Evolutionary conservation across 2,113 vertebrate genomes (phyloP).

Genomic region (Amazona guildingii): DNA sequence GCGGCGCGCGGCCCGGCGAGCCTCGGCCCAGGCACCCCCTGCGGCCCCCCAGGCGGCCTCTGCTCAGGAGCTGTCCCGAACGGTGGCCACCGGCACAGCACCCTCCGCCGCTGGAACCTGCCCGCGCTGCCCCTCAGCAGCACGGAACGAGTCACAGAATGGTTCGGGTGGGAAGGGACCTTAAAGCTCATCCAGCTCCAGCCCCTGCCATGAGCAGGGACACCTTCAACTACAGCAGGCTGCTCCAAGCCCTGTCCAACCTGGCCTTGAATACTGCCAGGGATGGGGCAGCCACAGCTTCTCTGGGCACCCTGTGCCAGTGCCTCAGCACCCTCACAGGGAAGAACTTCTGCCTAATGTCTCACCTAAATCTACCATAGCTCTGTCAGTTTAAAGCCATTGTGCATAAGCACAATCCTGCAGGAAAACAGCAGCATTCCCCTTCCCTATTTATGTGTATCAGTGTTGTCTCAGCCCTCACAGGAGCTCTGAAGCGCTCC

Average conservation of each 20-base stretch:
- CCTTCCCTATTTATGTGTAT: neutral
- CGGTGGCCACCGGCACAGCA: no score
- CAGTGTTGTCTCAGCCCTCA: accelerated
- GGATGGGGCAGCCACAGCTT: neutral
- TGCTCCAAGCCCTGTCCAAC: no score
- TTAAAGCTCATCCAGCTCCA: no score
- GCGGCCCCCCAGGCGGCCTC: no score
- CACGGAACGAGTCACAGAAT: no score
- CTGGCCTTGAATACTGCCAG: no score
- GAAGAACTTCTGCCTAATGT: neutral
- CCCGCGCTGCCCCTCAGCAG: no score
- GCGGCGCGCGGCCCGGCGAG: neutral
- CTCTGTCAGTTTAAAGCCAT: neutral
- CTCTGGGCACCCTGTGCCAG: neutral
- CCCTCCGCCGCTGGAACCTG: no score
- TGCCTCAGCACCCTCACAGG: neutral
- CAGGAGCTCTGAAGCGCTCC: neutral
- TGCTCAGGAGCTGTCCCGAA: no score
- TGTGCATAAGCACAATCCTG: neutral
- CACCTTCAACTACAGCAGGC: no score
- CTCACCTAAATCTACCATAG: neutral
- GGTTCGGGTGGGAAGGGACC: no score
- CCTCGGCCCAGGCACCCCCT: neutral
- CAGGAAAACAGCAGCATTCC: neutral
- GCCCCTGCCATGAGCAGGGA: no score